These are phyloP conservation scores for Drosophila ambigua DNA, from an alignment of 1,140 invertebrate genomes.

Conservation along the genomic window DNA sequence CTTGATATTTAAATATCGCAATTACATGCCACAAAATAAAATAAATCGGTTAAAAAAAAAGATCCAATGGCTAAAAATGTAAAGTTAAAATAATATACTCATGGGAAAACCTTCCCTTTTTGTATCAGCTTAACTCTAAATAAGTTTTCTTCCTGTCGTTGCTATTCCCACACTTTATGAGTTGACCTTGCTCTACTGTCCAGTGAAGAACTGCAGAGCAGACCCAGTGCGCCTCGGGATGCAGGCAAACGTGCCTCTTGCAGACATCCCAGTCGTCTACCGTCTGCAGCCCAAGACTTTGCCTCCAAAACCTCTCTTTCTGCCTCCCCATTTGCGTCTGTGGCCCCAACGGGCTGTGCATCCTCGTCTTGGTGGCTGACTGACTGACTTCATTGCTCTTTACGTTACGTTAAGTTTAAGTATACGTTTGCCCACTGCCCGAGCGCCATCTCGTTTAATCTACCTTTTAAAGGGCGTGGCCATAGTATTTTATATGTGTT, in stretches of 20 bases:
- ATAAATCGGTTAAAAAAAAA: no score
- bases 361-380: conserved; percentile 44
- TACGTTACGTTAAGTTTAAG: conserved; percentile 79
- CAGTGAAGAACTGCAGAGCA: conserved; percentile 41
- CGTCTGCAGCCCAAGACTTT: conserved; percentile 12
- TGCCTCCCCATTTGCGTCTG: conserved; percentile 1
- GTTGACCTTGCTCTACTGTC: conserved; percentile 48
- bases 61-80: no score
- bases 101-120: background rate
- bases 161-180: background rate
- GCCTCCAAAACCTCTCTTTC: background rate
- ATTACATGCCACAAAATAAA: no score
- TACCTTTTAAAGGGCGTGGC: conserved; percentile 83
- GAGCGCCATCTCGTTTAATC: conserved; percentile 84
- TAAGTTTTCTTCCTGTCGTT: no score
- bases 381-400: conserved; percentile 82
- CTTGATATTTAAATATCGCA: no score
- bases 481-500: conserved; percentile 83
- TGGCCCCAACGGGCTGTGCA: background rate
- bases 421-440: conserved; percentile 73
- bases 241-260: conserved; percentile 50
- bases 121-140: background rate
- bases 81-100: background rate
- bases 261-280: conserved; percentile 45
- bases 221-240: conserved; percentile 64